Evolutionary conservation across 2,113 vertebrate species (phyloP), one percentile per base, ranked within the genome.

Genomic region (Corythornis madagascariensis): DNA sequence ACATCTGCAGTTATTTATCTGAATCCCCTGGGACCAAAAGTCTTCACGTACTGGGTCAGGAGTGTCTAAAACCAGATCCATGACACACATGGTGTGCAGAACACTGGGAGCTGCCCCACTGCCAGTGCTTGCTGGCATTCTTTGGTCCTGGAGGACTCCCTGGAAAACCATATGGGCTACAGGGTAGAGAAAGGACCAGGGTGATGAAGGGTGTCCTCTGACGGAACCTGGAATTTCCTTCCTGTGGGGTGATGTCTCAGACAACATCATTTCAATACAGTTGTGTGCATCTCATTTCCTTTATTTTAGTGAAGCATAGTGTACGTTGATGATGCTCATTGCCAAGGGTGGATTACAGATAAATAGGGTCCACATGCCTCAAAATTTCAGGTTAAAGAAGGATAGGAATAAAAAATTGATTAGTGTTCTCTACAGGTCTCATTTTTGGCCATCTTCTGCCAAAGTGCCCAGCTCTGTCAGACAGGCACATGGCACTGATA

Each of bases 211-310:
- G 24, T 69, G 53, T 86, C 89, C 38, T 67, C 75, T 66, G 28
- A 67, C 12, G 1, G 42, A 66, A 67, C 48, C 59, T 94, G 90
- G 88, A 88, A 93, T 96, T 96, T 95, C 92, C 87, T 94, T 94
- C 83, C 87, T 90, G 61, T 81, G 47, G 42, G 31, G 8, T 45
- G 48, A 70, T 91, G n/a, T 65, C 82, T 95, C 61, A 72, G 91
- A 82, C 74, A 0, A 5, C 87, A 71, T 88, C 91, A 73, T 64
- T 88, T 74, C 73, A 80, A 31, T 91, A 76, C 91, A 42, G 83
- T 92, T 70, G 47, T 81, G 67, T 92, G 76, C 69, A 70, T 96
- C 82, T 95, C 48, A 94, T 97, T 95, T 96, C 92, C 94, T 92
- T 89, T 90, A 55, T 66, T 88, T 84, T 53, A 86, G 48, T 61